A percentile compares a stretch with the other conserved stretches of the same genome.
Conservation (phyloP, 2,113 vertebrate genomes). For the Picathartes gymnocephalus region DNA sequence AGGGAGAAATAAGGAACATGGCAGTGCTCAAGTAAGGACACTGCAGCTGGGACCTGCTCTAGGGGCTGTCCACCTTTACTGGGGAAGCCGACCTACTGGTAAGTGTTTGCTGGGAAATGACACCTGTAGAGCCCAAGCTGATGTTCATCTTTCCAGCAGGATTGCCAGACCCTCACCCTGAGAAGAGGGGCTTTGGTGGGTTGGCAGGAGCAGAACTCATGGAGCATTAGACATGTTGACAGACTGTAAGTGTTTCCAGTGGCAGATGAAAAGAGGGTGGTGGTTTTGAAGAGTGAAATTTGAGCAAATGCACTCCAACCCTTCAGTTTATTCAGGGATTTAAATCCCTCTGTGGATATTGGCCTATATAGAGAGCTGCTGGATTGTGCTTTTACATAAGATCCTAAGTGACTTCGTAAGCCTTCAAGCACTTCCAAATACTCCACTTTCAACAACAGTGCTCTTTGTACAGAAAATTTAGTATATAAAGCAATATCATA, state of each 20-base stretch:
- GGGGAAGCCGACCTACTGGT: background rate
- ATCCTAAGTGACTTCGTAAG: conserved; percentile 33
- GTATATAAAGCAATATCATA: background rate
- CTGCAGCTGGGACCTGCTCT: background rate
- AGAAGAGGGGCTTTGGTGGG: rapidly evolving
- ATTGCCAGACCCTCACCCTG: background rate
- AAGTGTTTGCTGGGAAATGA: background rate
- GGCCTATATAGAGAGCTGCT: background rate
- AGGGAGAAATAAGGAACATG: background rate
- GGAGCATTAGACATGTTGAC: background rate
- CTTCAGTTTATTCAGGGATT: background rate
- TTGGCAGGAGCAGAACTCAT: background rate
- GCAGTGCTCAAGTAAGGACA: background rate
- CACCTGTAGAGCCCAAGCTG: background rate
- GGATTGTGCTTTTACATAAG: conserved; percentile 17
- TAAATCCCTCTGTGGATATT: conserved; percentile 39
- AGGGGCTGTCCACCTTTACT: background rate
- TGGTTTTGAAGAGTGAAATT: conserved; percentile 24
- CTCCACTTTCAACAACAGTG: conserved; percentile 13
- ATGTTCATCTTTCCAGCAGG: background rate
- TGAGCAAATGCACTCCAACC: conserved; percentile 3
- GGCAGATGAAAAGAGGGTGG: background rate
- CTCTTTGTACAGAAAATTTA: conserved; percentile 33
- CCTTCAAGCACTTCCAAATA: conserved; percentile 21
- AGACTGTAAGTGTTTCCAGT: conserved; percentile 1